Conservation (phyloP, 2,113 vertebrate species). For the Chelonoidis abingdonii region DNA sequence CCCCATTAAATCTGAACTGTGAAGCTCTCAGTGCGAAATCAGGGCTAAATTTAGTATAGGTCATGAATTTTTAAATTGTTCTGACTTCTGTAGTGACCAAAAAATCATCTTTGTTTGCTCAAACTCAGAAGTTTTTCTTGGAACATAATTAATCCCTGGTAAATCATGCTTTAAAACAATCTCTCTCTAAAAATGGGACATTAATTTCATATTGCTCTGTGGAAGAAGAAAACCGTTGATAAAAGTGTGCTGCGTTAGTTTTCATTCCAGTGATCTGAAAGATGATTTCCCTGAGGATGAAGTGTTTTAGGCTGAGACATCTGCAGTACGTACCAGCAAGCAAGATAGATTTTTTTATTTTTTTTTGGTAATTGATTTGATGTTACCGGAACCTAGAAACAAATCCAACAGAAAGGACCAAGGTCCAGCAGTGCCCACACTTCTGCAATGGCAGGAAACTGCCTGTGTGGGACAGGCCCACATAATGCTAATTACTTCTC, state of each 20-base stretch:
- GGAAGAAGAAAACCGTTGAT: not conserved
- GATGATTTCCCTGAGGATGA: not conserved
- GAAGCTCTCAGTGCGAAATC: not conserved
- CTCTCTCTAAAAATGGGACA: not conserved
- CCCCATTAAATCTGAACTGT: not conserved
- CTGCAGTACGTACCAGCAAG: not conserved
- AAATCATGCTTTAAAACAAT: not conserved
- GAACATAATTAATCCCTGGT: not conserved
- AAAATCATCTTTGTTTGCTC: not conserved
- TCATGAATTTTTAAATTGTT: not conserved
- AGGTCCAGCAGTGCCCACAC: not conserved
- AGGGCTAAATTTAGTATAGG: not conserved
- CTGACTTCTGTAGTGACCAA: not conserved
- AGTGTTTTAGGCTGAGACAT: not conserved
- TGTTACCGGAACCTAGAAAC: not conserved
- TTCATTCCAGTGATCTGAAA: not conserved
- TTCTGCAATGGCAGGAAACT: not conserved
- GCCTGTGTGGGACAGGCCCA: not conserved
- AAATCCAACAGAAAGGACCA: not conserved
- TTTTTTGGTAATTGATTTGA: not conserved
- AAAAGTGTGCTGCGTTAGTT: rapidly evolving
- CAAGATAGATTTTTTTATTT: not conserved
- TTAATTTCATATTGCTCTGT: not conserved
- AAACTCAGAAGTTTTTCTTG: not conserved
- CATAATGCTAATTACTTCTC: not conserved